Conservation (phyloP, 1,140 invertebrate genomes). For the Musca domestica region DNA sequence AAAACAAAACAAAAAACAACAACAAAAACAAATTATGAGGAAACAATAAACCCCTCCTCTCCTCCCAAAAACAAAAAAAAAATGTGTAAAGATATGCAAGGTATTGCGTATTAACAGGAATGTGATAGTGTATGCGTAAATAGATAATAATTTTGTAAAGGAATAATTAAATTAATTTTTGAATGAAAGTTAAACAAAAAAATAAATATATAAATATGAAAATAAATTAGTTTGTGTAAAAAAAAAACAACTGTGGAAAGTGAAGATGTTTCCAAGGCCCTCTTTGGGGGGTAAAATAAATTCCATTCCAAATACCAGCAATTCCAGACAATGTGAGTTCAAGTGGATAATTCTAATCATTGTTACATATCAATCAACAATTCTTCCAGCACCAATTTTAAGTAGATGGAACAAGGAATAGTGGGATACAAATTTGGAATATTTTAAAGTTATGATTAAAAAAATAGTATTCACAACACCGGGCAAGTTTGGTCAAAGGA, state of each 20-base stretch:
- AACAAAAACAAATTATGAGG: background rate
- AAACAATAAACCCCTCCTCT: background rate
- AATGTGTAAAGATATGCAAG: slow-evolving; percentile 2
- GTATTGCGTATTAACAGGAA: slow-evolving; percentile 33
- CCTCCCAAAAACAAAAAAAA: slow-evolving; percentile 3
- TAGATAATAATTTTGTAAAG: slow-evolving; percentile 36
- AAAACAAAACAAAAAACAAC: background rate
- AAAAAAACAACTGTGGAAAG: background rate
- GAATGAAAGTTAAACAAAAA: slow-evolving; percentile 21
- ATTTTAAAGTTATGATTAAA: too few relatives aligned
- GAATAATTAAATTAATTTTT: slow-evolving; percentile 25
- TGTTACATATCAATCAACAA: too few relatives aligned
- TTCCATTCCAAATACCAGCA: too few relatives aligned
- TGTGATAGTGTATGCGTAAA: slow-evolving; percentile 53
- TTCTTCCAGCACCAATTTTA: too few relatives aligned
- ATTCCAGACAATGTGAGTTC: too few relatives aligned
- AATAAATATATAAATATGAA: background rate
- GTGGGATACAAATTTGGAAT: too few relatives aligned
- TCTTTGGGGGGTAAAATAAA: too few relatives aligned
- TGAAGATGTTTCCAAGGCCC: background rate
- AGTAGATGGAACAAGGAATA: too few relatives aligned
- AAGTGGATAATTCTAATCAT: too few relatives aligned
- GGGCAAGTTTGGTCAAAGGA: too few relatives aligned
- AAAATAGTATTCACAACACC: too few relatives aligned
- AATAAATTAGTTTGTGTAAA: background rate